These are phyloP conservation scores for Hemicentrotus pulcherrimus DNA, from an alignment of 35 echinoderm and acorn worm species.

Conservation along the genomic window DNA sequence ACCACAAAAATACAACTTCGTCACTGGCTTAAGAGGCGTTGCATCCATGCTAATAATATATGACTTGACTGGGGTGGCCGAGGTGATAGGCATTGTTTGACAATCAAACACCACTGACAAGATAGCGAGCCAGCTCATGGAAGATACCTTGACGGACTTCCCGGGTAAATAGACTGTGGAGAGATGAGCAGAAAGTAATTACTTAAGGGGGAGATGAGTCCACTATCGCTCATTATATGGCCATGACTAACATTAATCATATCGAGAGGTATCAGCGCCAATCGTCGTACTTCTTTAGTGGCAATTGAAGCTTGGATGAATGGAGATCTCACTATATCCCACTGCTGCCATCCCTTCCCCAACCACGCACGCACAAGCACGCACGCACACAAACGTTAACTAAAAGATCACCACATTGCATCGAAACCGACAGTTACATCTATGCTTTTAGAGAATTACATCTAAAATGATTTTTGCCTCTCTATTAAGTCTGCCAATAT, in stretches of 20 bases:
- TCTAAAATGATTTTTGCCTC: neutral
- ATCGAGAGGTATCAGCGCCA: neutral
- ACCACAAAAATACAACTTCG: too few species aligned
- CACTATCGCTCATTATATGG: neutral
- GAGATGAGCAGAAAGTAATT: neutral
- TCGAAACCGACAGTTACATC: neutral
- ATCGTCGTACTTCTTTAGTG: neutral
- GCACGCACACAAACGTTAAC: neutral
- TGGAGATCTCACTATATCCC: neutral
- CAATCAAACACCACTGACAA: neutral
- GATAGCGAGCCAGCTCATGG: neutral
- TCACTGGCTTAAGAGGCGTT: neutral
- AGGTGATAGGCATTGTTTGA: neutral
- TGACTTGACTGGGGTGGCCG: neutral
- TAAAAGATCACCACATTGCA: neutral
- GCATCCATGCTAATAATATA: neutral
- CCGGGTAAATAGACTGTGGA: neutral
- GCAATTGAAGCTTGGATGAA: neutral
- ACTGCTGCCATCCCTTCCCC: neutral
- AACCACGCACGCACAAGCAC: neutral
- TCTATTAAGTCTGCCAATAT: neutral
- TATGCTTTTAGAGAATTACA: neutral
- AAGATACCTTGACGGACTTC: neutral
- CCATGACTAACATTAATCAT: neutral
- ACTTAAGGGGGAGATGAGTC: slow-evolving; percentile 6